Conservation (phyloP, 2,888 invertebrate species). For the Dione vanillae region DNA sequence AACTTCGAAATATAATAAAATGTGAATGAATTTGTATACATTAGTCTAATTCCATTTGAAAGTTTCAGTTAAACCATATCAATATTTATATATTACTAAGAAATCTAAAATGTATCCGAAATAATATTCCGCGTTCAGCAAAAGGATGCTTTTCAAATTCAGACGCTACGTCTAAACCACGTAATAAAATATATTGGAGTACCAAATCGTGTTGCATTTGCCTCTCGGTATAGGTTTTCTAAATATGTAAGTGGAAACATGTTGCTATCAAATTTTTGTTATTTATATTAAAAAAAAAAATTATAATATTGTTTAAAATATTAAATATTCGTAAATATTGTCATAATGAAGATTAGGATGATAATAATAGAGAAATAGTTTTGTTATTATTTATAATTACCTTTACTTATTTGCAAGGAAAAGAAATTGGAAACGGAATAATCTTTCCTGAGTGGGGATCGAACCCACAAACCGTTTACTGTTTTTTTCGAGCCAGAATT, state of each 20-base stretch:
- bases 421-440: no score
- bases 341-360: no score
- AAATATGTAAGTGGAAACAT: conserved; percentile 13
- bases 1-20: not conserved
- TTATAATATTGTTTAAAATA: no score
- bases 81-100: conserved; percentile 43
- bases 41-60: conserved; percentile 14
- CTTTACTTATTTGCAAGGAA: no score
- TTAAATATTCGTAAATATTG: no score
- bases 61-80: conserved; percentile 18
- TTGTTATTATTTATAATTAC: no score
- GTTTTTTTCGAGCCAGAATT: no score
- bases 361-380: no score
- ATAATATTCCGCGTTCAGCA: conserved; percentile 43
- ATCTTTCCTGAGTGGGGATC: no score
- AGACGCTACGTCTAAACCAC: conserved; percentile 45
- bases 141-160: conserved; percentile 45
- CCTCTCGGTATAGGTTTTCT: conserved; percentile 31
- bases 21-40: not conserved
- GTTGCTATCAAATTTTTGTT: conserved; percentile 8
- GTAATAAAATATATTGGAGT: conserved; percentile 47
- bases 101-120: conserved; percentile 39
- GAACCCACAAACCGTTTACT: no score
- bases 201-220: conserved; percentile 43
- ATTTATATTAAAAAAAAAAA: not conserved